Conservation (phyloP, 1,140 invertebrate genomes). For the Drosophila sp. region DNA sequence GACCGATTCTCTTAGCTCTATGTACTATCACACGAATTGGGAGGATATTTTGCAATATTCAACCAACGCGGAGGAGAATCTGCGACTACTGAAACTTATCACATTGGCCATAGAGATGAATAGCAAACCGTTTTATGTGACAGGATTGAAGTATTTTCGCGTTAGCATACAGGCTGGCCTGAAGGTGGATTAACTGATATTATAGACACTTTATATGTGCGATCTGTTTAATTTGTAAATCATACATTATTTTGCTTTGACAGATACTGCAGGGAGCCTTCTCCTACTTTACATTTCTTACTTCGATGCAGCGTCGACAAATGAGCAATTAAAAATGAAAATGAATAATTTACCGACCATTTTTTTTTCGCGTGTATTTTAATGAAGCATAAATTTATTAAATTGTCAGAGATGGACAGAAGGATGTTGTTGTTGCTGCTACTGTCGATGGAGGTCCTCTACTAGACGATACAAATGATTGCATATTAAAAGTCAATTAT, state of each 20-base stretch:
- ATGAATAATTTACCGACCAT: neutral
- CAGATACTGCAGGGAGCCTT: slow-evolving; percentile 63
- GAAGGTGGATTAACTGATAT: slow-evolving; percentile 42
- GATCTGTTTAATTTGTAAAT: slow-evolving; percentile 3
- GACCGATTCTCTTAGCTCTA: slow-evolving; percentile 60
- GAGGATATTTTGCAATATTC: slow-evolving; percentile 62
- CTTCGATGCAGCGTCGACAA: slow-evolving; percentile 61
- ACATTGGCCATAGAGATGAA: slow-evolving; percentile 66
- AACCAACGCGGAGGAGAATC: slow-evolving; percentile 53
- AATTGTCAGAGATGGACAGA: slow-evolving; percentile 5
- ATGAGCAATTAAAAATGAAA: slow-evolving; percentile 52
- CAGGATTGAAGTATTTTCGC: slow-evolving; percentile 68
- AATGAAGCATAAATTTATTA: slow-evolving; percentile 41
- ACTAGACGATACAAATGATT: slow-evolving; percentile 65
- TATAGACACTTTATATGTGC: neutral
- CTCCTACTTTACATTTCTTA: slow-evolving; percentile 65
- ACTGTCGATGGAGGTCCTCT: slow-evolving; percentile 19
- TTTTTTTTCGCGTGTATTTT: slow-evolving; percentile 35
- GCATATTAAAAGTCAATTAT: slow-evolving; percentile 78
- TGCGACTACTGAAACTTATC: slow-evolving; percentile 63
- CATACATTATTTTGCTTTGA: neutral
- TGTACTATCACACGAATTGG: slow-evolving; percentile 67
- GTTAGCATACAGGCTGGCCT: slow-evolving; percentile 63
- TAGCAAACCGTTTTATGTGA: slow-evolving; percentile 63
- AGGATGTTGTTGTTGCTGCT: slow-evolving; percentile 15